Conservation (phyloP, 2,888 invertebrate genomes). For the Ectobius pallidus region DNA sequence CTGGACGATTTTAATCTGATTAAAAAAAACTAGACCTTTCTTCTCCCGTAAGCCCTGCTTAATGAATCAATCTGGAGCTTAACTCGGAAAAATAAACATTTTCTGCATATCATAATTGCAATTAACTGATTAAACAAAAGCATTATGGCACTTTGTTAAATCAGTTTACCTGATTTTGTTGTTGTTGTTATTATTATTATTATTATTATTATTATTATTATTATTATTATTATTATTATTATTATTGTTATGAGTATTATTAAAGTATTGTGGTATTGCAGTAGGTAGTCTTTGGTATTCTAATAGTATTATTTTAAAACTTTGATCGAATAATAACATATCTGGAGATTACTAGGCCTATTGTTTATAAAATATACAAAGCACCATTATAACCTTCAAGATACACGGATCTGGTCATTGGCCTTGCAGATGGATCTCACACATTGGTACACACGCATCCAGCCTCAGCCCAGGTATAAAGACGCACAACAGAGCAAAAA, state of each 20-base stretch:
- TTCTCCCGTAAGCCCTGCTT: too few species aligned
- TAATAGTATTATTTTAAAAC: too few species aligned
- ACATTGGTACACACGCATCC: not conserved
- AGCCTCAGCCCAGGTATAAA: not conserved
- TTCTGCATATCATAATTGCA: too few species aligned
- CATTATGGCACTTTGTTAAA: too few species aligned
- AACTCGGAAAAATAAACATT: too few species aligned
- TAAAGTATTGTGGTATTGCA: not conserved
- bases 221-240: slow-evolving; percentile 8
- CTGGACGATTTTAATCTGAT: too few species aligned
- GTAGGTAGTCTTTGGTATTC: not conserved
- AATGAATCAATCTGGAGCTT: too few species aligned
- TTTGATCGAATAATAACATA: too few species aligned
- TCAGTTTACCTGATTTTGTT: too few species aligned
- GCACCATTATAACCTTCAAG: not conserved
- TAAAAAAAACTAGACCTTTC: too few species aligned
- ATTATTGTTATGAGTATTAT: not conserved
- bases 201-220: not conserved
- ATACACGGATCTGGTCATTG: not conserved
- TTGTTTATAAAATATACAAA: not conserved
- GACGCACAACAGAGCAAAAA: not conserved
- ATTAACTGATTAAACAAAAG: too few species aligned
- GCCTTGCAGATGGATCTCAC: not conserved
- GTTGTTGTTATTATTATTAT: too few species aligned
- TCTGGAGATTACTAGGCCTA: not conserved